These are phyloP conservation scores for Ichneumoninae sp. DNA, from an alignment of 2,888 invertebrate genomes.

Conservation along the genomic window DNA sequence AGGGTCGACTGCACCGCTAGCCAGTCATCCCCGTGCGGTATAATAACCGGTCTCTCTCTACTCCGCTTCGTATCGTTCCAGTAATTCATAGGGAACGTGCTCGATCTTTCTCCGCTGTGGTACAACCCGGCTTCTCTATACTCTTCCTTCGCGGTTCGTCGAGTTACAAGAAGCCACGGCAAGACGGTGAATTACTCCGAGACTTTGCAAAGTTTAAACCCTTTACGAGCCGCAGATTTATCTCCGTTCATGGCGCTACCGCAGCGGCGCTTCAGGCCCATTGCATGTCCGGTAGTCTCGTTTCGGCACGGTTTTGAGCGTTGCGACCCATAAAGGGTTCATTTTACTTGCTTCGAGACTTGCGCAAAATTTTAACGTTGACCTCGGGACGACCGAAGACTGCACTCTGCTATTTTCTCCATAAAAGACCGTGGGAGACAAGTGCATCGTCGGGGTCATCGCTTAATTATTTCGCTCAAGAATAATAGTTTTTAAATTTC, in stretches of 20 bases:
- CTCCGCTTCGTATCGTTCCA: constrained; percentile 59
- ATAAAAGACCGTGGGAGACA: constrained; percentile 34
- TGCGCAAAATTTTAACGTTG: neutral
- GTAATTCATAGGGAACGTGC: constrained; percentile 64
- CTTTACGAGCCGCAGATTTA: neutral
- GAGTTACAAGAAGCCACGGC: neutral
- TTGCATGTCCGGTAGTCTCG: too few species aligned
- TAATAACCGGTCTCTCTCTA: constrained; percentile 67
- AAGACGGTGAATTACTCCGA: neutral
- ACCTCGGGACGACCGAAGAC: constrained; percentile 11
- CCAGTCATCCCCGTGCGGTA: constrained; percentile 65
- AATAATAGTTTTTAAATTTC: constrained; percentile 39
- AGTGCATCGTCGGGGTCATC: constrained; percentile 29
- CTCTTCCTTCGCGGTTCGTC: constrained; percentile 10
- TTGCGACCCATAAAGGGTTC: neutral
- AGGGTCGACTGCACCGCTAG: constrained; percentile 69
- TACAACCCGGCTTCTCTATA: constrained; percentile 3
- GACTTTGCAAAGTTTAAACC: neutral
- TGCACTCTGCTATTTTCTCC: neutral
- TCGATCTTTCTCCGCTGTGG: constrained; percentile 44
- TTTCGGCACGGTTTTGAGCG: neutral
- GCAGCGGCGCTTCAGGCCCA: neutral
- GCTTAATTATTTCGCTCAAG: constrained; percentile 29
- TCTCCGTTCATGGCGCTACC: neutral
- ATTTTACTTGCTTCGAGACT: neutral